Base-by-base conservation (phyloP, 2,113 vertebrate genomes). In the Enhydra lutris region DNA sequence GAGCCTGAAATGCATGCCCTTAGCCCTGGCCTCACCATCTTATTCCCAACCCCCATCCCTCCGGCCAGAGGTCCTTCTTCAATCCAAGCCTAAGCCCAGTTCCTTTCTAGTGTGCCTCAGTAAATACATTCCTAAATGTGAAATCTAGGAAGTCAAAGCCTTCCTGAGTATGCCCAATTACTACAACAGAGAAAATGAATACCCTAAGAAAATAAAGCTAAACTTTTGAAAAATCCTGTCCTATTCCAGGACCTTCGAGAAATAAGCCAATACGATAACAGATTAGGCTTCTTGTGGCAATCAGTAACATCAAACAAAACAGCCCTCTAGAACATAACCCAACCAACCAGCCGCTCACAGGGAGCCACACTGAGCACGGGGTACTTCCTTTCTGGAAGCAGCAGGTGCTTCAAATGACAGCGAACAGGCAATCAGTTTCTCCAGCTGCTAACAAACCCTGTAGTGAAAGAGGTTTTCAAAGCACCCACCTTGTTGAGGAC, bases 401-500 rank as follows among this genome's bases (percentile, higher is more conserved):
- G 31, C 24, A 12, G 39, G 47, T 92, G 39, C 31, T 36, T 57
- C 47, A 85, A n/a, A 36, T 29, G 78, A 89, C 78, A 81, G 81
- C n/a, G 6, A 50, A 34, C 1, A 1, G 39, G 55, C 39, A n/a
- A 69, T 0, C 7, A 11, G 36, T 65, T 89, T 87, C 76, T 87
- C 82, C 52, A 85, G 88, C 55, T 85, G 81, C 90, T 96, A 57
- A 92, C 50, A 45, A 96, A 91, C 45, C 79, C 78, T 21, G 69
- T 45, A 52, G 47, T 10, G 55, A 97, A 94, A 45, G 89, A 55
- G 0, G 74, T 69, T 86, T 83, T 94, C 71, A 94, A 91, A 97
- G 91, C 0, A 29, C 98, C 97, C 97, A 99, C 99, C 99, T 99
- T 99, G 98, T 99, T 99, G 71, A 99, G 99, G 81, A 99, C 99